Percentiles rank a stretch among this genome's conserved stretches.
phyloP scores from a whole-genome alignment of 2,888 invertebrate genomes.

The Apamea crenata region DNA sequence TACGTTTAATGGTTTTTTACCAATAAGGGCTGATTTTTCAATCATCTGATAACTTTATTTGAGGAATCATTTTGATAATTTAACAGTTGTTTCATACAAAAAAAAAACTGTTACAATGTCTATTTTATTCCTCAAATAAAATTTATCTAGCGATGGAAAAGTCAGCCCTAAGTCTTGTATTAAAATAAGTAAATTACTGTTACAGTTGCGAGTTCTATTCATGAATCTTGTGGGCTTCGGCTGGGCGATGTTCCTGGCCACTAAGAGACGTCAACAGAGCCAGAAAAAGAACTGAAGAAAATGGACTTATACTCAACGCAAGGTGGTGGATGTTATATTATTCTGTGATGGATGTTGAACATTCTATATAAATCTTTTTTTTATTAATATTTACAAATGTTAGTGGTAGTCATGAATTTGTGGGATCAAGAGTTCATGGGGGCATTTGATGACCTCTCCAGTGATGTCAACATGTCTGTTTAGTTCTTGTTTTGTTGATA shows the following conservation, averaged over 20 bases:
- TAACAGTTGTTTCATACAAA: too few relatives aligned
- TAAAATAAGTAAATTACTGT: conserved; percentile 9
- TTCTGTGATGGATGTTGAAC: conserved; percentile 63
- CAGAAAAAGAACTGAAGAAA: conserved; percentile 78
- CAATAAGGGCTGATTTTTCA: not conserved
- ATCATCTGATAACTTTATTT: too few relatives aligned
- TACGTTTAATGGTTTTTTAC: not conserved
- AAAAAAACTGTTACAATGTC: too few relatives aligned
- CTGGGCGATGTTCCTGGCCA: conserved; percentile 94
- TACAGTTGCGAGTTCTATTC: conserved; percentile 93
- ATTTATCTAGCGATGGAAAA: too few relatives aligned
- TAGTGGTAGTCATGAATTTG: conserved; percentile 4
- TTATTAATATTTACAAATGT: conserved; percentile 49
- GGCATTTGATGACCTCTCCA: conserved; percentile 41
- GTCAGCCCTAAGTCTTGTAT: not conserved
- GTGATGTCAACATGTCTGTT: conserved; percentile 31
- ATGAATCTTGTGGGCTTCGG: conserved; percentile 94
- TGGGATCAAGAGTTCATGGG: conserved; percentile 36
- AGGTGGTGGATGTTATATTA: conserved; percentile 68
- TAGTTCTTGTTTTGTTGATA: not conserved
- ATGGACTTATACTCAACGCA: conserved; percentile 34
- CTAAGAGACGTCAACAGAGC: conserved; percentile 91
- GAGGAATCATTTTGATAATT: too few relatives aligned
- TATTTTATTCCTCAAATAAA: too few relatives aligned
- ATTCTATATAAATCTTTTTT: conserved; percentile 40